Conservation (phyloP, 2,888 invertebrate species). For the Tetrapedia diversipes region DNA sequence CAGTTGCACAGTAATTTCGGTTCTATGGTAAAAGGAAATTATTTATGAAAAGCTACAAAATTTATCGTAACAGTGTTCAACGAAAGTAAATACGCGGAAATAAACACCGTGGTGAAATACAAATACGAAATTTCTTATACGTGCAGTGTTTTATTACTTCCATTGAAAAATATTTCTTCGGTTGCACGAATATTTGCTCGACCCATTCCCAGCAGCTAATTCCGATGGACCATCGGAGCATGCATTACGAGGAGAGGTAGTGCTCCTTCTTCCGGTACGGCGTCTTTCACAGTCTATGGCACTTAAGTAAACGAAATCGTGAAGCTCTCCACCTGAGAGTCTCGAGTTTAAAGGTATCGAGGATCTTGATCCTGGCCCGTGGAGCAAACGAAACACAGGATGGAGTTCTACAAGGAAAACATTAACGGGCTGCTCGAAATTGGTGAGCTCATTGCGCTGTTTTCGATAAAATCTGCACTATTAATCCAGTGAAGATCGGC, state of each 20-base stretch:
- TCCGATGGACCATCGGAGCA: neutral
- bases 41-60: too few relatives aligned
- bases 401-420: conserved; percentile 6
- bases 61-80: too few relatives aligned
- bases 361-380: conserved; percentile 9
- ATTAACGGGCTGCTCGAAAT: conserved; percentile 23
- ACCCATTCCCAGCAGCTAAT: conserved; percentile 11
- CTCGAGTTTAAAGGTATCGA: conserved; percentile 19
- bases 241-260: neutral
- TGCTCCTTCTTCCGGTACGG: neutral
- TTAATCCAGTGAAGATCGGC: conserved; percentile 17
- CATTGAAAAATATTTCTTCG: neutral
- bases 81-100: too few relatives aligned
- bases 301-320: conserved; percentile 29
- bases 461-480: conserved; percentile 22
- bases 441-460: conserved; percentile 4
- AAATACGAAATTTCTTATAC: too few relatives aligned
- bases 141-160: neutral
- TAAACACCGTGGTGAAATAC: too few relatives aligned
- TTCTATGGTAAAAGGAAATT: too few relatives aligned
- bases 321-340: conserved; percentile 2
- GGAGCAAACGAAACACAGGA: neutral
- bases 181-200: neutral
- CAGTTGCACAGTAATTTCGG: neutral
- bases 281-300: neutral